Conservation (phyloP, 2,113 vertebrate genomes). For the Tricholaema leucomelas region DNA sequence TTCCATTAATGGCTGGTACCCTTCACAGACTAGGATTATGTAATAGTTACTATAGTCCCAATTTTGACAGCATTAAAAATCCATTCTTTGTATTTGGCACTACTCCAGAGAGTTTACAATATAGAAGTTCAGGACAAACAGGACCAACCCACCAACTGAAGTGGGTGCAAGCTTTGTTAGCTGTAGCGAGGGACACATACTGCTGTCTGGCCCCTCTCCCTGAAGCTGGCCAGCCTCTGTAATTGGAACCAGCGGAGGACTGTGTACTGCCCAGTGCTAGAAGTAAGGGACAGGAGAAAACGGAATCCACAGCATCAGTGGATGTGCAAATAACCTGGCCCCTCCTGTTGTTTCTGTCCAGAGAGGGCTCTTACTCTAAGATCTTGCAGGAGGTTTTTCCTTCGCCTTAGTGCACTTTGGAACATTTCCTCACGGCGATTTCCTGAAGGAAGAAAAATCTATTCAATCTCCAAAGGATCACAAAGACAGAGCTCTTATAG, state of each 20-base stretch:
- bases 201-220: not conserved
- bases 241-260: not conserved
- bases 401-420: conserved; percentile 75
- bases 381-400: conserved; percentile 78
- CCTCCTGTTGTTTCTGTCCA: not conserved
- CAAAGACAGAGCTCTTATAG: not conserved
- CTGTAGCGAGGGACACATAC: too few species aligned
- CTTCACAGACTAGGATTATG: not conserved
- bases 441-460: conserved; percentile 59
- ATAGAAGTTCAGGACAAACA: not conserved
- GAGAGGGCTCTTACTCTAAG: conserved; percentile 75
- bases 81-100: not conserved
- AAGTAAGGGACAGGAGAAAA: not conserved
- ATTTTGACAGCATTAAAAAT: not conserved
- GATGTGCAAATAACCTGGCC: not conserved
- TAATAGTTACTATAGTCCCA: not conserved
- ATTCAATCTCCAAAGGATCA: not conserved
- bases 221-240: not conserved
- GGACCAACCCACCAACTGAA: not conserved
- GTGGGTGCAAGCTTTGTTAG: fast-evolving
- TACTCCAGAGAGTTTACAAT: not conserved
- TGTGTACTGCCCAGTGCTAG: not conserved
- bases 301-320: not conserved
- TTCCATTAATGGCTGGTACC: not conserved
- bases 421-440: conserved; percentile 63